A percentile compares a stretch with the other conserved stretches of the same genome.
phyloP scores from a whole-genome alignment of 2,113 vertebrate species.

The Propithecus coquereli region DNA sequence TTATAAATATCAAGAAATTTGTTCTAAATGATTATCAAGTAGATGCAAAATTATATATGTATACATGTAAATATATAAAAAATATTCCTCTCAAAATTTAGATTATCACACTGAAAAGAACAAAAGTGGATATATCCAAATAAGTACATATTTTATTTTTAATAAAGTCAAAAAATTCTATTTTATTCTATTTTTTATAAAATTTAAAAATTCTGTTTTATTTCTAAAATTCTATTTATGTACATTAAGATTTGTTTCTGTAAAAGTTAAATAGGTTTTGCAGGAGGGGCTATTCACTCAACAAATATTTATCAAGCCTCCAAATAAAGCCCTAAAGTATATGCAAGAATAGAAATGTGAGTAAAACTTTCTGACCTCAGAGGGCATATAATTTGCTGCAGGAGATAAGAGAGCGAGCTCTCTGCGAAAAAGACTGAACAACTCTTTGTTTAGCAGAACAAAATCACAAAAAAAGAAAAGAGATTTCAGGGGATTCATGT shows the following conservation, averaged over 20 bases:
- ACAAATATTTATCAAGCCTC: constrained; percentile 27
- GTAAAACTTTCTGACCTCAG: neutral
- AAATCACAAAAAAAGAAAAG: neutral
- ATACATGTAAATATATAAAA: neutral
- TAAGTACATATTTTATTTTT: neutral
- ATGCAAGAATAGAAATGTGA: neutral
- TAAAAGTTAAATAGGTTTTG: neutral
- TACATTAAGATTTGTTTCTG: neutral
- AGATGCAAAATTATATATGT: neutral
- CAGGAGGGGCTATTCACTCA: neutral
- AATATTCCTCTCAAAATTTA: neutral
- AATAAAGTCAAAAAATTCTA: neutral
- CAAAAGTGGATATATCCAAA: neutral
- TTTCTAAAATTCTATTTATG: neutral
- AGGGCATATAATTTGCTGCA: neutral
- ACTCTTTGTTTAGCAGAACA: neutral
- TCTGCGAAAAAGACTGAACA: neutral
- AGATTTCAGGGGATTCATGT: neutral
- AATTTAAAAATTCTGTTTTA: too few relatives aligned
- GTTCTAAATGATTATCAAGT: neutral
- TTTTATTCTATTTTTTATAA: too few relatives aligned
- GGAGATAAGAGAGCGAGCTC: neutral
- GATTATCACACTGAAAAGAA: constrained; percentile 8
- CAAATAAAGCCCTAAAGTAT: neutral
- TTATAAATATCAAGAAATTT: neutral